Percentiles rank a stretch among this genome's conserved stretches.
Evolutionary conservation across 35 echinoderm and acorn worm genomes (phyloP).

Genomic region (Ophiothrix spiculata): DNA sequence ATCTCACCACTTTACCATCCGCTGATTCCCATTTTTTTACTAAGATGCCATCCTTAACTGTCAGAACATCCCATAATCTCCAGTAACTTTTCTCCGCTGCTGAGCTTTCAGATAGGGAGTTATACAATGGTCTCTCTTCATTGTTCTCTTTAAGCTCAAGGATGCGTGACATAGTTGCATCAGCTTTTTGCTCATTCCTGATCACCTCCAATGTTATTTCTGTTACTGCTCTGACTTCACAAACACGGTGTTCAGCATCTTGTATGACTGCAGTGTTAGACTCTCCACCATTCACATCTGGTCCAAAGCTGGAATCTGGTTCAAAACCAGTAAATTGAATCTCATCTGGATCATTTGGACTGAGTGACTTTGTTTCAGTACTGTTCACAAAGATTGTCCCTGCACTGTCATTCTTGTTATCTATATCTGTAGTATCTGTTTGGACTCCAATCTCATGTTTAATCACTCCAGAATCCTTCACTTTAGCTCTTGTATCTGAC

Average conservation of each 20-base stretch:
- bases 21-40: slow-evolving; percentile 40
- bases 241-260: too few relatives aligned
- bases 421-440: too few relatives aligned
- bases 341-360: background rate
- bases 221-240: too few relatives aligned
- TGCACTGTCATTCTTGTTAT: too few relatives aligned
- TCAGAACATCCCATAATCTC: background rate
- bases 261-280: too few relatives aligned
- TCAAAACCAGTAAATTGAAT: background rate
- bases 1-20: slow-evolving; percentile 22
- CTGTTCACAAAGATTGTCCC: background rate
- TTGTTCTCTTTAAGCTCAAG: background rate
- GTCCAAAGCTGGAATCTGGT: too few relatives aligned
- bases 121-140: background rate
- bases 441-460: too few relatives aligned
- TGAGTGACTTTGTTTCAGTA: background rate
- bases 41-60: slow-evolving; percentile 18
- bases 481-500: too few relatives aligned
- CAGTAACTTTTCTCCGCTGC: background rate
- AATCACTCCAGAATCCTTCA: too few relatives aligned
- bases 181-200: background rate
- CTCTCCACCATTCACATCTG: too few relatives aligned
- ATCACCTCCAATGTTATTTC: background rate
- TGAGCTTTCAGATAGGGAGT: background rate
- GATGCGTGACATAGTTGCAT: slow-evolving; percentile 13